phyloP scores from a whole-genome alignment of 2,113 vertebrate species.

The Nothobranchius kuhntae region DNA sequence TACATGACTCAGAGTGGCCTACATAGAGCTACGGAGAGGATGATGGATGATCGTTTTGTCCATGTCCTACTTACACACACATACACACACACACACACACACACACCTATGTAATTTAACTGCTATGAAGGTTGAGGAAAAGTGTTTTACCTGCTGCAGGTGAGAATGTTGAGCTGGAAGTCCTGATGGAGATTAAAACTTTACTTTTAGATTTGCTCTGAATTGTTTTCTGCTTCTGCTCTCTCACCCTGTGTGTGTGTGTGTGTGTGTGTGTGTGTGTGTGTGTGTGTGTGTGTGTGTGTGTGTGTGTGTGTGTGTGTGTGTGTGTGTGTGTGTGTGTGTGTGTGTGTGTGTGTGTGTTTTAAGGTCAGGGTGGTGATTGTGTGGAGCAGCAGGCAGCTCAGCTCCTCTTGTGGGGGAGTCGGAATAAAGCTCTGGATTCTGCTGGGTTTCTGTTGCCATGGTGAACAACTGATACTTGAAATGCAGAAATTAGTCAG shows the following conservation, averaged over 20 bases:
- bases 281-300: too few species aligned
- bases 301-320: background rate
- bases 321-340: background rate
- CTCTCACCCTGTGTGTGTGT: background rate
- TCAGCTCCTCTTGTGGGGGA: constrained; percentile 38
- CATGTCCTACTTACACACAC: constrained; percentile 29
- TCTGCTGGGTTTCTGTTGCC: constrained; percentile 38
- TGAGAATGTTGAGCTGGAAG: background rate
- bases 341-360: background rate
- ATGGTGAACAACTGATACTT: constrained; percentile 50
- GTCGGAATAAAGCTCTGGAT: constrained; percentile 8
- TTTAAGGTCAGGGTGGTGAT: background rate
- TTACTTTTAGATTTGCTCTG: background rate
- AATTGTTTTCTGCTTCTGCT: too few species aligned
- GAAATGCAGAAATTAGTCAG: background rate
- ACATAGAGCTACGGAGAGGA: constrained; percentile 46
- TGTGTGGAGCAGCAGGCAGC: background rate
- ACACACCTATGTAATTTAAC: background rate
- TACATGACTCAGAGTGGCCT: constrained; percentile 49
- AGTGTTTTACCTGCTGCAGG: background rate
- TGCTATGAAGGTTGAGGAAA: background rate
- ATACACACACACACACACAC: background rate
- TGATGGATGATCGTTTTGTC: constrained; percentile 28
- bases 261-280: background rate
- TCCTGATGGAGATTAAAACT: background rate